Base-by-base conservation (phyloP, 1,140 invertebrate genomes). In the Drosophila mojavensis region DNA sequence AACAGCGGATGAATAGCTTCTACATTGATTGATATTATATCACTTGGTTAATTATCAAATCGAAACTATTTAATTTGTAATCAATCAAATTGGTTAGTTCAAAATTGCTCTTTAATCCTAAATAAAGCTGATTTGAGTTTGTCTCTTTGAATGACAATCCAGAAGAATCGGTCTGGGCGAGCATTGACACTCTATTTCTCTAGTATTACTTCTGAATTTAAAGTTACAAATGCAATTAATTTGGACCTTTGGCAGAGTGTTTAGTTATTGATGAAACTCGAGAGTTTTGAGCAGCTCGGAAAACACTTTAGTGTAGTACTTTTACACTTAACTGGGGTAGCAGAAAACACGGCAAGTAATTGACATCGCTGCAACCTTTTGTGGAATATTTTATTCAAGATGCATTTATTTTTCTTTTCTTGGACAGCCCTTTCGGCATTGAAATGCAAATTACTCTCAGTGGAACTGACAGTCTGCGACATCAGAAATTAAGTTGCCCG, bases 401-500 rank as follows among this genome's bases (percentile, higher is more conserved):
- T 36, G 54, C 26, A 36, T 36, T 47, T 55, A n/a, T 48, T 48
- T 45, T n/a, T 0, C n/a, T 33, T 55, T 43, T 58, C 11, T 9
- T 9, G 39, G 15, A 9, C 36, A 55, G 59, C 63, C 70, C 70
- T 64, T 74, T 43, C 33, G 39, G 33, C 54, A 68, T 78, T 66
- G 51, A 63, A 72, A 86, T 86, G 71, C 75, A 86, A 82, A 80
- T 79, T 53, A 61, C 56, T 30, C 43, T 26, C 47, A 9, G 13
- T 30, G 41, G 26, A 24, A 5, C 43, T 33, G 43, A 60, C 58
- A 20, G 41, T 15, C 30, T 11, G 54, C 53, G 41, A 28, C 60
- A 60, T 50, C 62, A 75, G 33, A 80, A 79, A 81, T 69, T 28
- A 75, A 71, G 65, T 64, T 62, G 47, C 68, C 67, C 54, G 58